phyloP scores from a whole-genome alignment of 2,888 invertebrate species.

The Villa cingulata region DNA sequence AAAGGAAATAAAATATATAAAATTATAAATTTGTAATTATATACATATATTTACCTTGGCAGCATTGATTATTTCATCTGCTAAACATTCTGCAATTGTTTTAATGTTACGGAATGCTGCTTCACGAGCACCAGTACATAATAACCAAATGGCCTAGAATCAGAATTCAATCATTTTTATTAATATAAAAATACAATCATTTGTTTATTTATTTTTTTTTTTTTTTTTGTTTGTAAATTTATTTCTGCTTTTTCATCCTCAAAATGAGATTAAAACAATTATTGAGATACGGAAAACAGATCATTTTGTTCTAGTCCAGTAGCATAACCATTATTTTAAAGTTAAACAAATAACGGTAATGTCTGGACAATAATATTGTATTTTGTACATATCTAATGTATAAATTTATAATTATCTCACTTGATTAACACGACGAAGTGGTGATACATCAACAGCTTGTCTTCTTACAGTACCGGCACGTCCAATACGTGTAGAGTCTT shows the following conservation, averaged over 20 bases:
- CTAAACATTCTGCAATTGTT: constrained; percentile 98
- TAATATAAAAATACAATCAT: too few relatives aligned
- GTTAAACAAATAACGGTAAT: constrained; percentile 13
- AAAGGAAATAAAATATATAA: neutral
- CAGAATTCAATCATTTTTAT: neutral
- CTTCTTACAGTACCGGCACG: constrained; percentile 99
- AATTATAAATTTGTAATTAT: neutral
- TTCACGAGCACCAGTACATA: constrained; percentile 98
- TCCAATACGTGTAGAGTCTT: constrained; percentile 99
- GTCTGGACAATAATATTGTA: constrained; percentile 5
- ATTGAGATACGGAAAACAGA: neutral
- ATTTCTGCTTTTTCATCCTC: constrained; percentile 2
- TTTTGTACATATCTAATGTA: neutral
- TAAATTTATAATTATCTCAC: constrained; percentile 18
- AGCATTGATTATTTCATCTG: constrained; percentile 99
- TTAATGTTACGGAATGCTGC: constrained; percentile 99
- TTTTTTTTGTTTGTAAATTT: too few relatives aligned
- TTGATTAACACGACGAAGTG: constrained; percentile 94
- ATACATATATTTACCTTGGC: constrained; percentile 82
- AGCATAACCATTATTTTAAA: constrained; percentile 17
- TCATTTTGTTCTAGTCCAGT: constrained; percentile 15
- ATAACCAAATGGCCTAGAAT: constrained; percentile 83
- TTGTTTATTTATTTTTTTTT: too few relatives aligned
- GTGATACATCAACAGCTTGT: constrained; percentile 98
- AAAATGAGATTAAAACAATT: constrained; percentile 1